Evolutionary conservation across 2,113 vertebrate species (phyloP).

Genomic region (Corvus hawaiiensis): DNA sequence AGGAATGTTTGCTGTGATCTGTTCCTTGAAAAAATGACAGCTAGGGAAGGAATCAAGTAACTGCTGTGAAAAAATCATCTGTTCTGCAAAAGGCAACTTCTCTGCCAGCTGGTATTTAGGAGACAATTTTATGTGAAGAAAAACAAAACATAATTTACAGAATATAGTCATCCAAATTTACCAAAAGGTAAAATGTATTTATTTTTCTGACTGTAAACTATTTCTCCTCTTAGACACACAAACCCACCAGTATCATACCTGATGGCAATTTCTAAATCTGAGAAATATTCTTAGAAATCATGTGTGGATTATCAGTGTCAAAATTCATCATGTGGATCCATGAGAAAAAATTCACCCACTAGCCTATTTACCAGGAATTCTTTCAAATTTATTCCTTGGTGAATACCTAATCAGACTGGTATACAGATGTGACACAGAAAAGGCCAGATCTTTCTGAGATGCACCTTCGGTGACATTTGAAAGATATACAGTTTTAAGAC

Average conservation of each 20-base stretch:
- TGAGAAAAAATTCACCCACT: background rate
- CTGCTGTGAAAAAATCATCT: conserved; percentile 11
- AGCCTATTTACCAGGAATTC: background rate
- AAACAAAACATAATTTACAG: background rate
- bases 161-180: background rate
- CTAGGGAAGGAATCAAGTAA: conserved; percentile 13
- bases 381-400: background rate
- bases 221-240: background rate
- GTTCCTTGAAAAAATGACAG: conserved; percentile 8
- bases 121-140: background rate
- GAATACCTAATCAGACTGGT: background rate
- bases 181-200: background rate
- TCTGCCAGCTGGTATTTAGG: conserved; percentile 23
- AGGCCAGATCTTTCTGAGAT: background rate
- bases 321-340: background rate
- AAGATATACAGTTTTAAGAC: background rate
- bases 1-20: background rate
- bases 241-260: background rate
- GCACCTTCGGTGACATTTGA: background rate
- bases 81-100: conserved; percentile 13
- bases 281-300: background rate
- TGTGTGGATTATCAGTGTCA: background rate
- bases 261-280: background rate
- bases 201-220: background rate
- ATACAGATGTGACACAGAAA: background rate